Evolutionary conservation across 2,888 invertebrate genomes (phyloP).

Genomic region (Aphrophora alni): DNA sequence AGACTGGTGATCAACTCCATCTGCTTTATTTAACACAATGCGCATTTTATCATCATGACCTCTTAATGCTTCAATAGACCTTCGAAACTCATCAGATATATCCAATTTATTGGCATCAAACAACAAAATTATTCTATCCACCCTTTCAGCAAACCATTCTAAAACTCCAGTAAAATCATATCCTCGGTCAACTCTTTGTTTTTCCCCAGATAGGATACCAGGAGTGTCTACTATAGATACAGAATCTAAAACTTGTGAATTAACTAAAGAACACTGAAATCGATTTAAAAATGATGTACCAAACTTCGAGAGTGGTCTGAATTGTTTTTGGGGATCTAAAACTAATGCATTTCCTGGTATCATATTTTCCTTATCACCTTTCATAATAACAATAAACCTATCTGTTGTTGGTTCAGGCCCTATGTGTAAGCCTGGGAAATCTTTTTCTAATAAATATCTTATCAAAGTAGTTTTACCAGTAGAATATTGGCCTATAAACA

Average conservation of each 20-base stretch:
- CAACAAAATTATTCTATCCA: constrained; percentile 68
- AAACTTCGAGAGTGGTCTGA: constrained; percentile 66
- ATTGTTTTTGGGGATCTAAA: constrained; percentile 69
- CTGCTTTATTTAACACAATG: constrained; percentile 71
- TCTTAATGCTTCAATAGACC: constrained; percentile 67
- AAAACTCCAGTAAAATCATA: constrained; percentile 70
- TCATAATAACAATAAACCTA: constrained; percentile 68
- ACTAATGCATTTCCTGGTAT: constrained; percentile 71
- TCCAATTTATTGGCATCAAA: constrained; percentile 74
- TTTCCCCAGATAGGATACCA: constrained; percentile 66
- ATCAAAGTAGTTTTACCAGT: constrained; percentile 68
- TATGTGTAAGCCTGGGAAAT: constrained; percentile 70
- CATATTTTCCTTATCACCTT: constrained; percentile 59
- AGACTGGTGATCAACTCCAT: constrained; percentile 72
- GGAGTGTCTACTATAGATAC: constrained; percentile 70
- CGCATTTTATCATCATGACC: constrained; percentile 68
- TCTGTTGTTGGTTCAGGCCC: constrained; percentile 72
- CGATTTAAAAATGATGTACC: constrained; percentile 71
- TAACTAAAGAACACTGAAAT: constrained; percentile 67
- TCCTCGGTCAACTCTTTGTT: constrained; percentile 68
- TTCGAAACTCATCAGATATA: constrained; percentile 70
- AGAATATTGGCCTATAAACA: constrained; percentile 69
- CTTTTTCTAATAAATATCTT: constrained; percentile 62
- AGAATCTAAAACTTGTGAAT: constrained; percentile 65
- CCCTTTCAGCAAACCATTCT: constrained; percentile 72